Base-by-base conservation (phyloP, 2,888 invertebrate species). In the Epinotia nisella region DNA sequence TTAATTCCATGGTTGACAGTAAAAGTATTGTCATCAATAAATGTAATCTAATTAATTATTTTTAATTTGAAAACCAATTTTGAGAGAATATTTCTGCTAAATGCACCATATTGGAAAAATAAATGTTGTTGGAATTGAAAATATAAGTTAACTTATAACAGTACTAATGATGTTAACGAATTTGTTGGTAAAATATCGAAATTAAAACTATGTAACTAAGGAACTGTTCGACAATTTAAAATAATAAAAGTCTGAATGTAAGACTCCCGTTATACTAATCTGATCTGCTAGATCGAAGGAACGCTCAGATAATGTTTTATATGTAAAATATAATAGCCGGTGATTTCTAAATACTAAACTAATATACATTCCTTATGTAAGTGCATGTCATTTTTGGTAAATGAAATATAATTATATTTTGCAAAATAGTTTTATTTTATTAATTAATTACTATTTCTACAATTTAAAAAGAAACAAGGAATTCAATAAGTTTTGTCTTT, bases 331-430 rank as follows among this genome's bases (percentile, higher is more conserved):
- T 10, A 65, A 71, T 65, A 62, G 59, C 41, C 21, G 19, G 35
- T 41, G 35, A 35, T 49, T 19, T 39, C 51, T 53, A 62, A 51
- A 49, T 68, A 61, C 35, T 55, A 73, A 56, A 70, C 62, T 71
- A 71, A 61, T 79, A 81, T 79, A 87, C 90, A 90, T 90, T 90
- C 90, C 90, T 86, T 86, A 76, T 58, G 70, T 81, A 83, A 78
- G 81, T 83, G 79, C 86, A 86, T 86, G 86, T 88, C 82, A 84
- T 85, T 82, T 85, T 84, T 85, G 83, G 81, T 85, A 84, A 84
- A 83, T 82, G 81, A 86, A 88, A 88, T 87, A 87, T 81, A 88
- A 80, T 84, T 88, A 89, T 91, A 90, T 90, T 90, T 90, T 90
- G 84, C 81, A 87, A 77, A 70, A 21, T 11, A 4, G 15, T 76